Base-by-base conservation (phyloP, 2,888 invertebrate genomes). In the Lasioglossum marginatum region DNA sequence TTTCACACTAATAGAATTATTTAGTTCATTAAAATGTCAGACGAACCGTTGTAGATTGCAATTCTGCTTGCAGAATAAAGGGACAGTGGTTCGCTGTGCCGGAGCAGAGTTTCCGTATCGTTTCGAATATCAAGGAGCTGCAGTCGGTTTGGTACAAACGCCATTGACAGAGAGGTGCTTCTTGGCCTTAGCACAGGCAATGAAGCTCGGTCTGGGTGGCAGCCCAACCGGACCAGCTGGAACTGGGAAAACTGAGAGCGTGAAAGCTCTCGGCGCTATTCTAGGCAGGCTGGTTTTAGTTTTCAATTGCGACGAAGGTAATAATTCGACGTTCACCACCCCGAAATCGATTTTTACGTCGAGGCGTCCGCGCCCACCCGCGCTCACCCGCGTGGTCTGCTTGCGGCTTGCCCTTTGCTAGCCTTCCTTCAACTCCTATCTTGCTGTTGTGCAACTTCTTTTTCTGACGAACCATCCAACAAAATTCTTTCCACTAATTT, bases 221-320 rank as follows among this genome's bases (percentile, higher is more conserved):
- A 99, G 99, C 96, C 99, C 99, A 0, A 99, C 99, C 93, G 99
- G 99, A 0, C 99, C 99, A 1, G 99, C 99, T 34, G 99, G 99
- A 80, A 99, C 99, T 0, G 99, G 99, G 0, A 99, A 99, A 96
- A 99, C 99, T 0, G 99, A 99, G 95, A 99, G 99, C 37, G 99
- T 99, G 0, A 99, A 99, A 96, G 99, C 99, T 1, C 96, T 99
- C 10, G 99, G 98, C 0, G 97, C 97, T 6, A 96, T 99, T 90
- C 96, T 99, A 90, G 99, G 99, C 0, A 96, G 99, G 79, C 97
- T 99, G 92, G 98, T 99, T n/a, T 95, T 99, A 74, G 98, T 99
- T 12, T 99, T 99, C 95, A 99, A 99, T 95, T 99, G 99, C 95
- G 99, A 99, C 96, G 99, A 99, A 96, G 97, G 95, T 94, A 83